Evolutionary conservation across 1,140 invertebrate species (phyloP), one percentile per base, ranked within the genome.

Genomic region (Ips nitidus): DNA sequence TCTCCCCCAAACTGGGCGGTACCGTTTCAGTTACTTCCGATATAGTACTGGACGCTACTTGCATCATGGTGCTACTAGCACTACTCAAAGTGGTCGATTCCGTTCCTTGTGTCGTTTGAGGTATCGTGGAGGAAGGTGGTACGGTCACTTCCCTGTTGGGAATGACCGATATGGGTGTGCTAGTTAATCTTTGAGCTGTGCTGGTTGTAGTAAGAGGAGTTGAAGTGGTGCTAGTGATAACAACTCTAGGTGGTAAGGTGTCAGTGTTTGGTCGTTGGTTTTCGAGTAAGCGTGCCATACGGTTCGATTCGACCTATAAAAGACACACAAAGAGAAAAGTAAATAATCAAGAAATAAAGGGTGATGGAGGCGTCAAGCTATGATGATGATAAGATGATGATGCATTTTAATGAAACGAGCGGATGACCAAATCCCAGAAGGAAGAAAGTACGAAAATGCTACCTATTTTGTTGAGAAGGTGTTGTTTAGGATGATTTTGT

Each of bases 1-100:
- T 65, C 69, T 77, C 74, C 4, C 73, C 69, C 63, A 76, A 67
- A 53, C 75, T 68, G 50, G 75, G 70, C 22, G 75, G 57, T 41
- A 71, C 61, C 8, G 69, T 66, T 45, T 66, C 61, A 37, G 61
- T 52, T 59, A 52, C 65, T 52, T 65, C 41, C 43, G 52, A 36
- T 7, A 50, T 47, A 47, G 67, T 69, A 59, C 69, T 70, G n/a
- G 73, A 73, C 2, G 60, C 36, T 7, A 57, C 38, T 50, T 69
- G 42, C 65, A 59, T 64, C 58, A 62, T 71, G 45, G 58, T 58
- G 50, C 43, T 72, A 74, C 58, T 67, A 45, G 41, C 41, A 41
- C 64, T 66, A 59, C 22, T 41, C 57, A 40, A 52, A 52, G 62
- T 43, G 52, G 39, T 64, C 55, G 7, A 47, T 55, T 58, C 43